Base-by-base conservation (phyloP, 2,113 vertebrate genomes). In the Arenaria interpres region DNA sequence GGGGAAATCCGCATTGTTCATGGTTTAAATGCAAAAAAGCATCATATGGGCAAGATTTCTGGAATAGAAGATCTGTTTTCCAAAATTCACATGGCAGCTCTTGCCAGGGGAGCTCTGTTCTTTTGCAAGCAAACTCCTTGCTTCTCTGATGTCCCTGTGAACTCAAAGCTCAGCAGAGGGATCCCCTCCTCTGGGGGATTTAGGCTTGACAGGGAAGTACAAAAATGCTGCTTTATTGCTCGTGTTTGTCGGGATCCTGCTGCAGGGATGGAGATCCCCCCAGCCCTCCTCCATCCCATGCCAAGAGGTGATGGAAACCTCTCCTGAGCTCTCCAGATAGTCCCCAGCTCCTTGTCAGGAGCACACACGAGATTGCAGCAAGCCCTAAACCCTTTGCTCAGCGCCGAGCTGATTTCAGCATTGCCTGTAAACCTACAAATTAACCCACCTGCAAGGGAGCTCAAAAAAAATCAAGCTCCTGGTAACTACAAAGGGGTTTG, bases 321-420 rank as follows among this genome's bases (percentile, higher is more conserved):
- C 62, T 39, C 74, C 69, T 6, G 33, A 62, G 24, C n/a, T 41
- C 59, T 77, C 43, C 74, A 14, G 8, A 24, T 0, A 46, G 53
- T 25, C 71, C 71, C 75, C 67, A 50, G 0, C 17, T 19, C 56
- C 85, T 56, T 7, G 7, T 7, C 35, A 62, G 76, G 10, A 67
- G 53, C 33, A 22, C 54, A 13, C 22, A 27, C 0, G 1, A 37
- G 76, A 37, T 4, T 7, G 30, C 45, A 59, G 35, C 50, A 22
- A 66, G 4, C 12, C 46, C 77, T 45, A 23, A 72, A n/a, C 4
- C 39, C 73, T 76, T 59, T 8, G 35, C 39, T 75, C 60, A n/a
- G 18, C 12, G 14, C 53, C 2, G 8, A 51, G 63, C 15, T 24
- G 54, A 50, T 57, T 69, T 50, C 32, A 76, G 20, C 15, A 37